Evolutionary conservation across 2,888 invertebrate genomes (phyloP).

Genomic region (Pterostichus niger): DNA sequence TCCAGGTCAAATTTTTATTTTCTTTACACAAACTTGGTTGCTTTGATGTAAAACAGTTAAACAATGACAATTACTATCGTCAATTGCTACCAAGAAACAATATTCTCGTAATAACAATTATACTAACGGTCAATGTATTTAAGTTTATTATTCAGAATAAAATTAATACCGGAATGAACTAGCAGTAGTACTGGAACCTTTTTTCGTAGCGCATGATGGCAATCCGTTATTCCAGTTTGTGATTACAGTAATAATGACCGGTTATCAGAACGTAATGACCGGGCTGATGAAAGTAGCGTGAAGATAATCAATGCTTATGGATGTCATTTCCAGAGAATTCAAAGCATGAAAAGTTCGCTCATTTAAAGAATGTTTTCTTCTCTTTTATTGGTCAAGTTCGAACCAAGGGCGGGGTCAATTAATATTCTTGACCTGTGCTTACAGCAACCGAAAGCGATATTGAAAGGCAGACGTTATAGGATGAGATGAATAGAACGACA

Average conservation of each 20-base stretch:
- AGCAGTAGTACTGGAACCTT: neutral
- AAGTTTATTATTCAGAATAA: too few relatives aligned
- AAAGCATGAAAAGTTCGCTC: constrained; percentile 56
- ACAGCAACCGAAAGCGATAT: constrained; percentile 45
- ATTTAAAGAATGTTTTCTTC: constrained; percentile 53
- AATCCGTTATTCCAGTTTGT: constrained; percentile 28
- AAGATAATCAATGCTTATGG: constrained; percentile 54
- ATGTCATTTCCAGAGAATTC: constrained; percentile 50
- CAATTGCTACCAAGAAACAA: too few relatives aligned
- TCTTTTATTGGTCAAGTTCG: constrained; percentile 49
- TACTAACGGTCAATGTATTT: too few relatives aligned
- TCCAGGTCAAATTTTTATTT: too few relatives aligned
- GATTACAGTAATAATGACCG: constrained; percentile 48
- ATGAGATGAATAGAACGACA: constrained; percentile 26
- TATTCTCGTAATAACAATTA: too few relatives aligned
- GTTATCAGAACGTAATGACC: constrained; percentile 50
- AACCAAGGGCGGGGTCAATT: constrained; percentile 53
- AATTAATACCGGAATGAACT: too few relatives aligned
- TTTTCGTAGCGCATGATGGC: neutral
- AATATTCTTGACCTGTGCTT: constrained; percentile 64
- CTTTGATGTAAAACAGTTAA: too few relatives aligned
- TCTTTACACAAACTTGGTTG: too few relatives aligned
- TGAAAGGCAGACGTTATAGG: constrained; percentile 42
- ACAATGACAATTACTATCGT: too few relatives aligned
- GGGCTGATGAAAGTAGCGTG: constrained; percentile 42